Conservation (phyloP, 2,797 vertebrate species). For the Pipistrellus pygmaeus region DNA sequence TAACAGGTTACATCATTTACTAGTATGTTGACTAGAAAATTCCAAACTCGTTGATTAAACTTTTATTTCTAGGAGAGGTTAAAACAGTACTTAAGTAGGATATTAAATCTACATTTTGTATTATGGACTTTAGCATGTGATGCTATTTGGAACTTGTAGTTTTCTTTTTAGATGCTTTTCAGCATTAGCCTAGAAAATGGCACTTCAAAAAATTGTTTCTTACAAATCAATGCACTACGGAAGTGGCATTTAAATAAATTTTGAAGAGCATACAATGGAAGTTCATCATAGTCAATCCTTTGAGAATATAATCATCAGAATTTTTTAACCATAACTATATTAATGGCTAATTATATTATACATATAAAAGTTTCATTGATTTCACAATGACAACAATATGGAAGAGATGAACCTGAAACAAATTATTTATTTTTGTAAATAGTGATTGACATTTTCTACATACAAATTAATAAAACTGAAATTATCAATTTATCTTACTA, state of each 20-base stretch:
- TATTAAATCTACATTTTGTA: background rate
- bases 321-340: background rate
- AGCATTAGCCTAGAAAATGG: background rate
- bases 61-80: background rate
- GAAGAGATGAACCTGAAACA: background rate
- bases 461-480: background rate
- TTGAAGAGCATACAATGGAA: background rate
- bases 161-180: background rate
- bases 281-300: background rate
- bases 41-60: background rate
- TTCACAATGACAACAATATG: background rate
- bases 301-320: background rate
- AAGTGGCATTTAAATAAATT: background rate
- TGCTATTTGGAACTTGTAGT: background rate
- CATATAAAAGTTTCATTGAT: background rate
- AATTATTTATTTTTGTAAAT: background rate
- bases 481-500: background rate
- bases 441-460: background rate
- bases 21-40: background rate
- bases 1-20: background rate
- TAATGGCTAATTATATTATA: background rate
- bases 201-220: background rate
- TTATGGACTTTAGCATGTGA: background rate
- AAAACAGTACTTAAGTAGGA: background rate
- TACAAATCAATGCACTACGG: background rate